These are phyloP conservation scores for Dasypolia templi DNA, from an alignment of 2,888 invertebrate genomes.

Conservation along the genomic window DNA sequence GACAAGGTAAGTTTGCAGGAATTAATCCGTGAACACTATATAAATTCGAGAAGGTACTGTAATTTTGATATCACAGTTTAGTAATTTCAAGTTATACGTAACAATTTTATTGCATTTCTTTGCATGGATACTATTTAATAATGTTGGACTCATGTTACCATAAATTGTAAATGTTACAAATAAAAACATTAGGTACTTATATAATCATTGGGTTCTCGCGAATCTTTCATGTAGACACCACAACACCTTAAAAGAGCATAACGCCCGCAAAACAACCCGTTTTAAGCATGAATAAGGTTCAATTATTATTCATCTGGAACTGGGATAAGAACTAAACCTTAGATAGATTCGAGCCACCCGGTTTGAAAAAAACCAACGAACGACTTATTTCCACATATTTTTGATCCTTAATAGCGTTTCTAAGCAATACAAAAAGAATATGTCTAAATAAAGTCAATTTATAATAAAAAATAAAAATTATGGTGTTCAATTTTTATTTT, in stretches of 20 bases:
- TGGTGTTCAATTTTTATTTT: too few species aligned
- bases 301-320: too few species aligned
- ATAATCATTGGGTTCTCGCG: too few species aligned
- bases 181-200: too few species aligned
- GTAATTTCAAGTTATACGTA: background rate
- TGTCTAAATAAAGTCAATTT: too few species aligned
- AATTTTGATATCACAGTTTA: background rate
- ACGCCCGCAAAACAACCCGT: background rate
- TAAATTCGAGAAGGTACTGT: background rate
- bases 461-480: too few species aligned
- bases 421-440: background rate
- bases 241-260: background rate
- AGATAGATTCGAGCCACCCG: too few species aligned
- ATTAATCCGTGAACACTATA: background rate
- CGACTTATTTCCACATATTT: too few species aligned
- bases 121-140: background rate
- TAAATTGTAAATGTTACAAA: too few species aligned
- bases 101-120: background rate
- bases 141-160: too few species aligned
- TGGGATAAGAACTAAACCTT: too few species aligned
- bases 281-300: background rate
- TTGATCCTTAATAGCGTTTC: too few species aligned
- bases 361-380: background rate
- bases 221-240: background rate
- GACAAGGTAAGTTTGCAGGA: background rate